Evolutionary conservation across 2,797 vertebrate genomes (phyloP).

Genomic region (Orientallactaga sibirica): DNA sequence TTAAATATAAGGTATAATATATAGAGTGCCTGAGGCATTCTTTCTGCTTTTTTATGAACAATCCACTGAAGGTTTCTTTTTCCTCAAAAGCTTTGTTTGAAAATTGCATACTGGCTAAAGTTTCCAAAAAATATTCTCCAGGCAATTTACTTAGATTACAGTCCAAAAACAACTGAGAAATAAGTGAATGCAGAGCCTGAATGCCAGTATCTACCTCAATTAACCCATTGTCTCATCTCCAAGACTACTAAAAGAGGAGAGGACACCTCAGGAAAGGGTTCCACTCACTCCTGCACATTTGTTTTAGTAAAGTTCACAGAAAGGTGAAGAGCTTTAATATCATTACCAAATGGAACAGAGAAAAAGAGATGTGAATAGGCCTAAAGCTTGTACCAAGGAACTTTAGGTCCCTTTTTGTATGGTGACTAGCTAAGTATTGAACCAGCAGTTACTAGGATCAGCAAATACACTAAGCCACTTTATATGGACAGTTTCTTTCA

Average conservation of each 20-base stretch:
- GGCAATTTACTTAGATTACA: slow-evolving; percentile 62
- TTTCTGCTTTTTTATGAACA: slow-evolving; percentile 29
- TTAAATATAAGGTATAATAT: slow-evolving; percentile 33
- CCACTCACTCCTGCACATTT: neutral
- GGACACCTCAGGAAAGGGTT: slow-evolving; percentile 57
- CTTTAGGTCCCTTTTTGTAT: slow-evolving; percentile 51
- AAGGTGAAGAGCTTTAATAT: slow-evolving; percentile 73
- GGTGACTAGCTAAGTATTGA: slow-evolving; percentile 68
- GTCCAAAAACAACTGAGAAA: slow-evolving; percentile 76
- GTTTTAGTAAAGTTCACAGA: slow-evolving; percentile 81
- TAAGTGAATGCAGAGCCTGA: neutral
- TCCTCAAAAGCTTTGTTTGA: slow-evolving; percentile 60
- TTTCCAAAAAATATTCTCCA: slow-evolving; percentile 76
- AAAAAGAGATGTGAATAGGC: slow-evolving; percentile 74
- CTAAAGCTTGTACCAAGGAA: slow-evolving; percentile 60
- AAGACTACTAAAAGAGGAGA: slow-evolving; percentile 72
- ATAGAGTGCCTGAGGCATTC: slow-evolving; percentile 6
- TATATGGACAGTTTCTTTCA: slow-evolving; percentile 24
- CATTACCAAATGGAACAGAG: slow-evolving; percentile 67
- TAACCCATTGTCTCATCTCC: slow-evolving; percentile 76
- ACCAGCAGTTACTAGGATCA: slow-evolving; percentile 12
- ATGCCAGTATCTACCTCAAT: slow-evolving; percentile 69
- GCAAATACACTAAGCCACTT: slow-evolving; percentile 70
- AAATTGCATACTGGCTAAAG: slow-evolving; percentile 76
- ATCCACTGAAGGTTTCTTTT: slow-evolving; percentile 61